Base-by-base conservation (phyloP, 2,113 vertebrate genomes). In the Rhinolophus sinicus region DNA sequence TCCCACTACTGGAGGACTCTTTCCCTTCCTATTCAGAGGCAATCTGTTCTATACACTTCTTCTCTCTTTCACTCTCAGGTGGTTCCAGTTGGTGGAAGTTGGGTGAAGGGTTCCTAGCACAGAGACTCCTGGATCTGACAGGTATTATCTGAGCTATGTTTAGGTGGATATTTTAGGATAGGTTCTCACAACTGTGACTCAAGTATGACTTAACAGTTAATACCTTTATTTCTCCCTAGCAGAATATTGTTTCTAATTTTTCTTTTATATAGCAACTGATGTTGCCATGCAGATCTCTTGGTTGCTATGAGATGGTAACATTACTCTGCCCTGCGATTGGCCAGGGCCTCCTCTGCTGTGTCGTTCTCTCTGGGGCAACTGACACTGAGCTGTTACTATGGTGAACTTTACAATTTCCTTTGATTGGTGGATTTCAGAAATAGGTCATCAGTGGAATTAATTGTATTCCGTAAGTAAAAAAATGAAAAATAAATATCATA, bases 181-280 rank as follows among this genome's bases (percentile, higher is more conserved):
- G 72, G 38, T 60, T 70, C 58, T 84, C 80, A 88, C 33, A 94
- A 80, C 44, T 18, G 30, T 97, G 95, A 97, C 94, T 98, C 96
- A 97, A 80, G 70, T 84, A 97, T 97, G 97, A 98, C 97, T 97
- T 97, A 94, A 95, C 93, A 97, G 97, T 90, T 97, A 96, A 98
- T 96, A 95, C 84, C 93, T 96, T 96, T 91, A 95, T 95, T 96
- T 97, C 76, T 94, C 38, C 62, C 94, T 87, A 82, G 92, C 80
- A 89, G 90, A 96, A 97, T 94, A 96, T 94, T 90, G 93, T 94
- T 97, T 86, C 93, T 95, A 77, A 72, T 97, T 98, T 95, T 97
- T 98, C 94, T 94, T 89, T 76, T 80, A 56, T 65, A 30, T 56
- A 93, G 97, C 93, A 96, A 93, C 97, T 84, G 78, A 93, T 97